phyloP scores from a whole-genome alignment of 2,113 vertebrate species.

The Muntiacus reevesi region DNA sequence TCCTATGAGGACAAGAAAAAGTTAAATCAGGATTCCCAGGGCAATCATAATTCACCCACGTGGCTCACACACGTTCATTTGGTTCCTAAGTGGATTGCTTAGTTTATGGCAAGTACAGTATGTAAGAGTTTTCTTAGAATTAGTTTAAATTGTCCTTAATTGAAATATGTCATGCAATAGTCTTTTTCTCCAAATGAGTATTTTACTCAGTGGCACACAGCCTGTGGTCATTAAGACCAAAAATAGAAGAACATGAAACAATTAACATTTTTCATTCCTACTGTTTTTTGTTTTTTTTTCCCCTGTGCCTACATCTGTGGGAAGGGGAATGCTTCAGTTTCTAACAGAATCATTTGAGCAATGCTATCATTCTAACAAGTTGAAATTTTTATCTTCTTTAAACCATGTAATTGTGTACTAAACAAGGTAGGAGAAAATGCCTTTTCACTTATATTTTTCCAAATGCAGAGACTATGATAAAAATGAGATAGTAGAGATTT shows the following conservation, averaged over 20 bases:
- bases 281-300: background rate
- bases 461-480: slow-evolving; percentile 38
- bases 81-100: background rate
- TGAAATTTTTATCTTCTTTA: slow-evolving; percentile 59
- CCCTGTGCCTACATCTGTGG: background rate
- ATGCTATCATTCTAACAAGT: slow-evolving; percentile 14
- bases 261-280: slow-evolving; percentile 52
- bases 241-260: slow-evolving; percentile 55
- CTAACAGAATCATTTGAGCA: slow-evolving; percentile 7
- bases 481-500: slow-evolving; percentile 53
- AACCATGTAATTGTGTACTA: slow-evolving; percentile 50
- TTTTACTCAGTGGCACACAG: slow-evolving; percentile 37
- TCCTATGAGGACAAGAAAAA: background rate
- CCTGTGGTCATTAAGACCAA: slow-evolving; percentile 19
- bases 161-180: background rate
- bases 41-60: background rate
- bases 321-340: background rate
- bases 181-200: slow-evolving; percentile 46
- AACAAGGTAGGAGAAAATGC: slow-evolving; percentile 49
- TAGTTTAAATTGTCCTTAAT: slow-evolving; percentile 54
- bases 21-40: background rate
- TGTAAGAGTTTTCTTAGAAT: slow-evolving; percentile 38
- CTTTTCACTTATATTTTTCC: slow-evolving; percentile 37
- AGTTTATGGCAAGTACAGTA: background rate
- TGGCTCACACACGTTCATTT: background rate